These are phyloP conservation scores for Prorops nasuta DNA, from an alignment of 1,140 invertebrate species.

Conservation along the genomic window DNA sequence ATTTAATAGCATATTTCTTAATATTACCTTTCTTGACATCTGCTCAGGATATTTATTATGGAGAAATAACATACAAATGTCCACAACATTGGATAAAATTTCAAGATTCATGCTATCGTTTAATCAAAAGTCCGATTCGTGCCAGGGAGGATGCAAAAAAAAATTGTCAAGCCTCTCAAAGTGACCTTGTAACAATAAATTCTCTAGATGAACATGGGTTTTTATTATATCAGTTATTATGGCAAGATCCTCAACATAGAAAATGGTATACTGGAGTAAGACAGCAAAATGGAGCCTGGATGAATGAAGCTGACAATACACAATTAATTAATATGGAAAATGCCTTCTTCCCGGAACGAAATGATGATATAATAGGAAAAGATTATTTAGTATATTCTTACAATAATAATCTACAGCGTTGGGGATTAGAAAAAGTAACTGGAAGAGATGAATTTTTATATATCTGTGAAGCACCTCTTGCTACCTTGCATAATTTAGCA, in stretches of 20 bases:
- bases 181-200: slow-evolving; percentile 78
- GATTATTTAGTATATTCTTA: slow-evolving; percentile 70
- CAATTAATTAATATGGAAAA: slow-evolving; percentile 77
- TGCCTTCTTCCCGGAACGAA: slow-evolving; percentile 72
- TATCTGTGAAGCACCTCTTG: slow-evolving; percentile 82
- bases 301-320: slow-evolving; percentile 79
- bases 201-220: slow-evolving; percentile 85
- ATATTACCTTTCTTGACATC: not conserved
- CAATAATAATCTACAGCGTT: slow-evolving; percentile 69
- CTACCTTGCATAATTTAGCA: slow-evolving; percentile 65
- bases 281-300: slow-evolving; percentile 73
- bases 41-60: slow-evolving; percentile 36
- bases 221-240: slow-evolving; percentile 73
- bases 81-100: slow-evolving; percentile 80
- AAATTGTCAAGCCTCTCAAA: slow-evolving; percentile 78
- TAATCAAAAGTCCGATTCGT: slow-evolving; percentile 80
- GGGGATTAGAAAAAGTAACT: slow-evolving; percentile 80
- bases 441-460: slow-evolving; percentile 76
- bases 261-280: slow-evolving; percentile 83
- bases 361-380: slow-evolving; percentile 47
- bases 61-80: slow-evolving; percentile 59
- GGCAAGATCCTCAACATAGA: slow-evolving; percentile 80
- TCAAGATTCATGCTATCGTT: slow-evolving; percentile 79
- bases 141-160: slow-evolving; percentile 74
- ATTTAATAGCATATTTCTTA: not conserved